Conservation (phyloP, 2,888 invertebrate genomes). For the Acrocyrtus sp. region DNA sequence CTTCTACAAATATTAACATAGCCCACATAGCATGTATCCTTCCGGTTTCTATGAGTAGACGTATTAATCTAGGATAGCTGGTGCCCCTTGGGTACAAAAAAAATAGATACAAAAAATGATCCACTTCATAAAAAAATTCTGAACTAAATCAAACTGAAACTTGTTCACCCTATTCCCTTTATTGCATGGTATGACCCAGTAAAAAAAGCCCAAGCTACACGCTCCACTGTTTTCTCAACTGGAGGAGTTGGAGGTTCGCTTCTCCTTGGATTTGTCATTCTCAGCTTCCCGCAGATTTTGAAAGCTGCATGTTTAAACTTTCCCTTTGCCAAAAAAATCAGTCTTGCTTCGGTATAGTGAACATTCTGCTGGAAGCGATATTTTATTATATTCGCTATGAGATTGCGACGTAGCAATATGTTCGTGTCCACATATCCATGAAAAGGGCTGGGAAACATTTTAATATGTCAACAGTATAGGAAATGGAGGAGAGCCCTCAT, state of each 20-base stretch:
- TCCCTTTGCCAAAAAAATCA: background rate
- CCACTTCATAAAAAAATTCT: background rate
- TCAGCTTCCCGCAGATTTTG: background rate
- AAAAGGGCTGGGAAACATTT: background rate
- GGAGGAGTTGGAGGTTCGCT: too few species aligned
- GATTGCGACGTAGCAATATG: background rate
- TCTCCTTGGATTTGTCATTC: background rate
- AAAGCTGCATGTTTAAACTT: too few species aligned
- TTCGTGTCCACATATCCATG: background rate
- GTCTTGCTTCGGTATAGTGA: background rate
- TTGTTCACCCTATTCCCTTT: too few species aligned
- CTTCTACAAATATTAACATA: constrained; percentile 14
- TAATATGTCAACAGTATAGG: background rate
- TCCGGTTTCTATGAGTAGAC: background rate
- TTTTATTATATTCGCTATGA: background rate
- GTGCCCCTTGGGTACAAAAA: background rate
- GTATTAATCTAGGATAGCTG: background rate
- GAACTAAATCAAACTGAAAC: background rate
- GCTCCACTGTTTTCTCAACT: too few species aligned
- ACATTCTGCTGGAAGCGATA: background rate
- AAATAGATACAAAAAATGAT: background rate
- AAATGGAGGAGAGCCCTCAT: background rate
- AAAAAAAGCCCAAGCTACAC: too few species aligned
- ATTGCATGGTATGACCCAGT: too few species aligned
- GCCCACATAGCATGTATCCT: background rate